Percentiles rank a stretch among this genome's conserved stretches.
Conservation (phyloP, 1,140 invertebrate genomes). For the Periplaneta americana region DNA sequence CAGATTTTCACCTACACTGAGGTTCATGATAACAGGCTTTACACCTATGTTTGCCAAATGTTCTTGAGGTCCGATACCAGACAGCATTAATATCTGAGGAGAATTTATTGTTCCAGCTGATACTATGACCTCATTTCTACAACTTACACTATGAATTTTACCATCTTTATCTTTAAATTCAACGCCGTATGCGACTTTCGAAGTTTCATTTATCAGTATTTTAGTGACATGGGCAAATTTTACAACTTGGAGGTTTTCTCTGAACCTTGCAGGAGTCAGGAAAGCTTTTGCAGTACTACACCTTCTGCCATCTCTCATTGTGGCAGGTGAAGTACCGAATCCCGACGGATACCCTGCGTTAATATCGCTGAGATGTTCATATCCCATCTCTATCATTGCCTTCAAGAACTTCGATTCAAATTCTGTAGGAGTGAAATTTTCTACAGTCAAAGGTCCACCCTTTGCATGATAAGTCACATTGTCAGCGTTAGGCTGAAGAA, state of each 20-base stretch:
- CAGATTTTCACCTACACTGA: slow-evolving; percentile 71
- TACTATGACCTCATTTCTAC: slow-evolving; percentile 76
- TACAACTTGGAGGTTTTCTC: slow-evolving; percentile 44
- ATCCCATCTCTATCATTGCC: slow-evolving; percentile 37
- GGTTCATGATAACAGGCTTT: slow-evolving; percentile 28
- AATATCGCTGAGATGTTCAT: slow-evolving; percentile 31
- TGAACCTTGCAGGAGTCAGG: slow-evolving; percentile 36
- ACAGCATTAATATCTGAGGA: slow-evolving; percentile 87
- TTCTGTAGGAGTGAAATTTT: slow-evolving; percentile 1
- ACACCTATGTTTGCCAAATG: slow-evolving; percentile 59
- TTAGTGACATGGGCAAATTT: slow-evolving; percentile 37
- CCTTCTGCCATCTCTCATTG: slow-evolving; percentile 42
- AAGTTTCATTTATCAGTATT: background rate
- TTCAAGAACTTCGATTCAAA: slow-evolving; percentile 33
- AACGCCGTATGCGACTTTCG: background rate
- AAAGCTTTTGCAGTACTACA: slow-evolving; percentile 45
- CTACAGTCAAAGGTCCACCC: background rate
- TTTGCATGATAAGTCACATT: background rate
- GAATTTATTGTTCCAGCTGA: slow-evolving; percentile 86
- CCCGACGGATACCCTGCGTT: slow-evolving; percentile 42
- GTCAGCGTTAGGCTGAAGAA: slow-evolving; percentile 25
- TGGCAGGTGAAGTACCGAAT: slow-evolving; percentile 41
- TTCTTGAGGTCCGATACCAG: slow-evolving; percentile 79
- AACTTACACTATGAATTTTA: slow-evolving; percentile 61
- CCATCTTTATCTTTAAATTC: slow-evolving; percentile 46